A percentile compares a stretch with the other conserved stretches of the same genome.
phyloP scores from a whole-genome alignment of 2,888 invertebrate genomes.

The Microdon myrmicae region DNA sequence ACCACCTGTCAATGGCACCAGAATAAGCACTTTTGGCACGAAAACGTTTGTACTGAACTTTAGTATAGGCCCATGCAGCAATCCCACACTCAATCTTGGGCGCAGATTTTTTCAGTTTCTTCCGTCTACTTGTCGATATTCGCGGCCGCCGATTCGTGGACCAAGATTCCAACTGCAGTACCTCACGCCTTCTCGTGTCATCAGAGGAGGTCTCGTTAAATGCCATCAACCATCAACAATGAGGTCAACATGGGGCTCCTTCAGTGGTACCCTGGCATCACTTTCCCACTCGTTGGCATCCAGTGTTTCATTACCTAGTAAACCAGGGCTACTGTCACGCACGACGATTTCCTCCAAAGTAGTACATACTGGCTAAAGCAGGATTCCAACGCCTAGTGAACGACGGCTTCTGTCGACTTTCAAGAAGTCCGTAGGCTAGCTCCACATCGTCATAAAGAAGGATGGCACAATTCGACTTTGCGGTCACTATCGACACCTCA shows the following conservation, averaged over 20 bases:
- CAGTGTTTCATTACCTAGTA: too few species aligned
- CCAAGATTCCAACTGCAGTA: slow-evolving; percentile 3
- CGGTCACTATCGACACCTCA: slow-evolving; percentile 1
- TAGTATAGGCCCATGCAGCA: slow-evolving; percentile 1
- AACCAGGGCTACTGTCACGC: too few species aligned
- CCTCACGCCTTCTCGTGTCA: not conserved
- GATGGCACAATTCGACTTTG: slow-evolving; percentile 2
- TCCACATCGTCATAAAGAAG: slow-evolving; percentile 1
- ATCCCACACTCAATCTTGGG: slow-evolving; percentile 2
- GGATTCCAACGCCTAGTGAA: slow-evolving; percentile 3
- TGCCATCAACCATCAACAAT: slow-evolving; percentile 2
- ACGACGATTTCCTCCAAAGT: slow-evolving; percentile 5
- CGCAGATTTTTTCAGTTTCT: slow-evolving; percentile 10
- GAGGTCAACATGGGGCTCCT: not conserved
- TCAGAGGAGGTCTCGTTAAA: not conserved
- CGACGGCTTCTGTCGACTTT: not conserved
- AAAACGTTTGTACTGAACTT: not conserved
- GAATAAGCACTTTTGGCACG: slow-evolving; percentile 3
- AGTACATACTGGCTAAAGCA: slow-evolving; percentile 1
- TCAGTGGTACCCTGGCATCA: not conserved
- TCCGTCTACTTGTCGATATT: slow-evolving; percentile 6
- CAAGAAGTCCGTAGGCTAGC: not conserved
- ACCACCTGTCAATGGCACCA: not conserved
- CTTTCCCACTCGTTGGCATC: slow-evolving; percentile 7
- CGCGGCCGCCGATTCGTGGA: slow-evolving; percentile 12